Percentiles rank a stretch among this genome's conserved stretches.
Evolutionary conservation across 2,797 vertebrate species (phyloP).

Genomic region (Halcyon chelicuti): DNA sequence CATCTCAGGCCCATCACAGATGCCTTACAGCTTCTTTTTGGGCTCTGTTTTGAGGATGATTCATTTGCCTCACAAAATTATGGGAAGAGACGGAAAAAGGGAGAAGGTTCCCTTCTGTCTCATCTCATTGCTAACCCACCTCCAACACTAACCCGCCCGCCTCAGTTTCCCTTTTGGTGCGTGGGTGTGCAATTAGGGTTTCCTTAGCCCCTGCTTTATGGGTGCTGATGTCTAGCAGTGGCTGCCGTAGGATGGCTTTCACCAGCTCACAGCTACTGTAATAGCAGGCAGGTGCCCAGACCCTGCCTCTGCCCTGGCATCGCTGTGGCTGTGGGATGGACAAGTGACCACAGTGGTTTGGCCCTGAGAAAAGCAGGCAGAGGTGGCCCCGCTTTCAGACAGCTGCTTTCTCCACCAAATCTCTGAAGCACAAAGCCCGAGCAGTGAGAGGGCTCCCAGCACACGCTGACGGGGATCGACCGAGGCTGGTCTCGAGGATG

Average conservation of each 20-base stretch:
- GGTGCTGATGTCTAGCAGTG: not conserved
- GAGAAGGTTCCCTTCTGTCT: not conserved
- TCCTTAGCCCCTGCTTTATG: not conserved
- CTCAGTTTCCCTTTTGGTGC: not conserved
- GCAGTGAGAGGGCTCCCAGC: not conserved
- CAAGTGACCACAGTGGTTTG: not conserved
- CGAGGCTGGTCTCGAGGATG: not conserved
- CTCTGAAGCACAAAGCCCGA: not conserved
- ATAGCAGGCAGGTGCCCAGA: not conserved
- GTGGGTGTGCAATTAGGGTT: not conserved
- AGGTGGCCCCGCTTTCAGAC: not conserved
- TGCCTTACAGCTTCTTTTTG: not conserved
- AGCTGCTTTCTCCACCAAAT: not conserved
- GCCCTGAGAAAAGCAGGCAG: not conserved
- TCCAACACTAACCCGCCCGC: not conserved
- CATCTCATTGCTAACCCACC: not conserved
- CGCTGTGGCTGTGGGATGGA: fast-evolving
- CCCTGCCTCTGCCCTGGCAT: not conserved
- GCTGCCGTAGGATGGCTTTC: not conserved
- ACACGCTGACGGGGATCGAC: fast-evolving
- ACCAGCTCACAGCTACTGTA: not conserved
- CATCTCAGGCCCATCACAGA: not conserved
- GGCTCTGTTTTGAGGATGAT: not conserved
- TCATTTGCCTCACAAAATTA: not conserved
- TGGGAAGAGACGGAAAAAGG: not conserved